Percentiles rank a stretch among this genome's conserved stretches.
phyloP scores from a whole-genome alignment of 2,113 vertebrate genomes.

The Lepus timidus region DNA sequence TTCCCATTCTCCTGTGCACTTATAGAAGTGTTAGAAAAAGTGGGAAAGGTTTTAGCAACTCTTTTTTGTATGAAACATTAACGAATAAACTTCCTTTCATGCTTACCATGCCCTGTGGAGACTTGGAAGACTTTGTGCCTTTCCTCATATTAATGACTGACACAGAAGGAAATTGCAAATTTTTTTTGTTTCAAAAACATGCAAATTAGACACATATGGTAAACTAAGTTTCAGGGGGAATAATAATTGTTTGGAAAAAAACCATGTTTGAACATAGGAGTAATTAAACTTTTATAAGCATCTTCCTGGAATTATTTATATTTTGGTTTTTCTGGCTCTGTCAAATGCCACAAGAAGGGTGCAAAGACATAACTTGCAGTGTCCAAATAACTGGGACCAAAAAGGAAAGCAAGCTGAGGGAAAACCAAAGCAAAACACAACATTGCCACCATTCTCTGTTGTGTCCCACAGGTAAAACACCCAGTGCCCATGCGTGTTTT shows the following conservation, averaged over 20 bases:
- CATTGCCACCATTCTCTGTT: slow-evolving; percentile 11
- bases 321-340: slow-evolving; percentile 47
- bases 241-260: not conserved
- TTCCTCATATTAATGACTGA: not conserved
- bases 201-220: not conserved
- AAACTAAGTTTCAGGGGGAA: not conserved
- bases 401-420: slow-evolving; percentile 12
- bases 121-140: not conserved
- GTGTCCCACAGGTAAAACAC: slow-evolving; percentile 13
- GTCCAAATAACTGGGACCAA: slow-evolving; percentile 22
- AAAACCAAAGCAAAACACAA: slow-evolving; percentile 7
- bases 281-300: slow-evolving; percentile 36
- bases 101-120: not conserved
- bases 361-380: slow-evolving; percentile 44
- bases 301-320: slow-evolving; percentile 51
- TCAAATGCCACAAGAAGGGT: slow-evolving; percentile 46
- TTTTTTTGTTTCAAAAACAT: slow-evolving; percentile 23
- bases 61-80: not conserved
- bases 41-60: not conserved
- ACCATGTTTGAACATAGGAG: not conserved
- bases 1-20: not conserved
- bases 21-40: not conserved
- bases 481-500: not conserved
- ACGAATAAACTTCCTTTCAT: not conserved
- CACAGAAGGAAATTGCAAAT: not conserved